Evolutionary conservation across 2,113 vertebrate species (phyloP), one percentile per base, ranked within the genome.

Genomic region (Peromyscus californicus): DNA sequence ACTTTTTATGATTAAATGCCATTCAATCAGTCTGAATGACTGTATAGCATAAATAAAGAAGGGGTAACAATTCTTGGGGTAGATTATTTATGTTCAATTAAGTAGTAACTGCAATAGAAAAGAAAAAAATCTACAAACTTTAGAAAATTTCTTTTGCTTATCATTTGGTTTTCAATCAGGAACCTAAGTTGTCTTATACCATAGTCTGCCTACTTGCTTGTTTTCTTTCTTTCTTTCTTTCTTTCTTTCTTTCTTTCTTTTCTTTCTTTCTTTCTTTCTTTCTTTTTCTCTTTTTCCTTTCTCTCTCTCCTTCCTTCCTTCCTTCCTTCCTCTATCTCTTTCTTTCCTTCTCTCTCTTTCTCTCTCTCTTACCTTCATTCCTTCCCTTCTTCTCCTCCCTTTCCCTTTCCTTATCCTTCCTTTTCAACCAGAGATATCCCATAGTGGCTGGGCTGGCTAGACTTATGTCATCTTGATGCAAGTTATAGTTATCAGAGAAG

Each of bases 171-270:
- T 75, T 45, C 65, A 61, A 80, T 79, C 24, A 70, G 9, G 1
- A 33, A 31, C 12, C 0, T 70, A 21, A 93, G 54, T 90, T 69
- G 16, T 26, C 29, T 22, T 12, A 39, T 22, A 29, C 0, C 5
- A 0, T 7, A 11, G 3, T 39, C 7, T 72, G 1, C 19, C 17
- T n/a, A 2, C 17, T 17, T 7, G 8, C 17, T 2, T n/a, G 0
- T 13, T 59, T 82, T 11, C 13, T 45, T 45, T 19, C 24, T 31
- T 65, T 9, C 3, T 78, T 16, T 4, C 4, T 74, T 4, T 7
- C 8, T 75, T 17, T 7, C 10, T 42, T 26, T 7, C 39, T 42
- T 45, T 1, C 11, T 75, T 45, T 2, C 22, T 75, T 15, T 75
- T 42, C 10, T 9, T 3, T 3, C 36, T 7, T 7, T 82, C 21